These are phyloP conservation scores for Gallinago solitaria DNA, from an alignment of 2,797 vertebrate genomes.

Conservation along the genomic window DNA sequence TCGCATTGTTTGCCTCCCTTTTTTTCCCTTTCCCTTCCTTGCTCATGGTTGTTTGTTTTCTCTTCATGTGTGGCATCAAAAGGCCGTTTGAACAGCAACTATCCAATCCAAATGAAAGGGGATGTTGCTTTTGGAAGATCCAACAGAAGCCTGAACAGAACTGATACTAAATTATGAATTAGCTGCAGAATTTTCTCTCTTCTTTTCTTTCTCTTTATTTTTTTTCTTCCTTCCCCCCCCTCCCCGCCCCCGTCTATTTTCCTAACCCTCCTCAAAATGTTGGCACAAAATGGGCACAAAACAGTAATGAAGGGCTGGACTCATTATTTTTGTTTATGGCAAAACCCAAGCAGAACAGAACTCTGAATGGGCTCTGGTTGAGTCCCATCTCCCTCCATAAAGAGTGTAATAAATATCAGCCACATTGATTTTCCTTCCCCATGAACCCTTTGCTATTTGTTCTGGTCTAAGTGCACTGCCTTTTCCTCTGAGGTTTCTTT, in stretches of 20 bases:
- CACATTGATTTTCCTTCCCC: slow-evolving; percentile 60
- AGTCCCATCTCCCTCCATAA: slow-evolving; percentile 30
- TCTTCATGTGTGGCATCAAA: slow-evolving; percentile 26
- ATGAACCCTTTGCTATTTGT: slow-evolving; percentile 16
- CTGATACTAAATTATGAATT: slow-evolving; percentile 37
- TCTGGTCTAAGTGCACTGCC: slow-evolving; percentile 37
- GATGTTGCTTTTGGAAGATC: slow-evolving; percentile 8
- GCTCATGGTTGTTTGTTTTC: background rate
- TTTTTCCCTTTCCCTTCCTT: background rate
- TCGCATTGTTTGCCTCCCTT: background rate
- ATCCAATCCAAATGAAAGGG: background rate
- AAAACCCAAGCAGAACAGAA: slow-evolving; percentile 31
- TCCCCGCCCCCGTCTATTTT: background rate
- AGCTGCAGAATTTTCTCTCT: background rate
- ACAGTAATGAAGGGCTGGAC: background rate
- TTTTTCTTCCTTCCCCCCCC: background rate
- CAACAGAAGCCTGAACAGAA: background rate
- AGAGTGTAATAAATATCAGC: slow-evolving; percentile 42
- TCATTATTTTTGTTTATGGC: slow-evolving; percentile 24
- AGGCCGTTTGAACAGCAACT: slow-evolving; percentile 4
- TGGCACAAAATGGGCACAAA: background rate
- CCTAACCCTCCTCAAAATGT: slow-evolving; percentile 43
- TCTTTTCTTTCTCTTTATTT: background rate
- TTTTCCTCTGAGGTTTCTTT: slow-evolving; percentile 43
- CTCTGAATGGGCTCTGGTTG: slow-evolving; percentile 33